Base-by-base conservation (phyloP, 2,888 invertebrate species). In the Lepidocyrtinus sp. region DNA sequence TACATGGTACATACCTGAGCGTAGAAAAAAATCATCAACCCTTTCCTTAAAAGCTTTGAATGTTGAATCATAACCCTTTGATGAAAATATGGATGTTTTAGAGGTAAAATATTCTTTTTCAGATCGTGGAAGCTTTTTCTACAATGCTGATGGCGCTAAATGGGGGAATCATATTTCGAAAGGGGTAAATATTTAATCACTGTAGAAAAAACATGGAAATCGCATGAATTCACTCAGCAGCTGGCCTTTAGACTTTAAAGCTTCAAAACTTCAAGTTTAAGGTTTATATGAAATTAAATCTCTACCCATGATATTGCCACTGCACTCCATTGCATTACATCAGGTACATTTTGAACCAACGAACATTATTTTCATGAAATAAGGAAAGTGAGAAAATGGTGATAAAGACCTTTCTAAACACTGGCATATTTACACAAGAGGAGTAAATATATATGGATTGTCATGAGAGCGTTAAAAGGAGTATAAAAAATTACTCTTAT, bases 101-200 rank as follows among this genome's bases (percentile, higher is more conserved):
- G 55, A 55, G 3, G 55, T 45, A 21, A 25, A 19, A 65, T 12
- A 45, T 65, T 17, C 19, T 25, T 65, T 65, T 65, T 21, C 3
- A 55, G 15, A 55, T 27, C 45, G 76, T 50, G 50, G 26, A 78
- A 46, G 78, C n/a, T n/a, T n/a, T 46, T 73, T 78, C 73, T 65
- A 73, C 63, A 78, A 78, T 77, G 67, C 46, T 73, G 62, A 63
- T 78, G 5, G 64, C n/a, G 55, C 70, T 70, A 79, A 79, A 79
- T 79, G 73, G 79, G 77, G 79, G 79, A 79, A 79, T 79, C 73
- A 74, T 63, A 79, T 79, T 79, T 74, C 79, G 62, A 79, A 78
- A 79, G 74, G 78, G 79, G 79, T 79, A 79, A 79, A 79, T 74
- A 74, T 78, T 78, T 79, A 74, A 79, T 79, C 74, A 74, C 64